These are phyloP conservation scores for Cerceris rybyensis DNA, from an alignment of 2,888 invertebrate species.

Conservation along the genomic window DNA sequence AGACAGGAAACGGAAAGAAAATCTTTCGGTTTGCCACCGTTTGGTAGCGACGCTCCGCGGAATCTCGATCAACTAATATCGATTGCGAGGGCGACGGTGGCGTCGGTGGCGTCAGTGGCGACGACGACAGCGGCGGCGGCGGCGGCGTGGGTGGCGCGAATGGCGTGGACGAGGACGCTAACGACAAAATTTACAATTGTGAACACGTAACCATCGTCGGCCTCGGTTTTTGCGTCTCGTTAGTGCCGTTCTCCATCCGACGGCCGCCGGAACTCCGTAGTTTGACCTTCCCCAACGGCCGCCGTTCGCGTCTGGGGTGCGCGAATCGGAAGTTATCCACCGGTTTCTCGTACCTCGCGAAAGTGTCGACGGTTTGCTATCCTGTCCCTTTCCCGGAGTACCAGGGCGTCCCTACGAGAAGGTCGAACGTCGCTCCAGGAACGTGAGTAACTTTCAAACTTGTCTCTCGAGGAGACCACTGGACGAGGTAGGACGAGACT, in stretches of 20 bases:
- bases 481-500: too few species aligned
- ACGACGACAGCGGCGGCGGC: constrained; percentile 34
- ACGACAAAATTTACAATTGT: too few species aligned
- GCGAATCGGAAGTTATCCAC: too few species aligned
- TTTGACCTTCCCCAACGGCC: too few species aligned
- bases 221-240: constrained; percentile 17
- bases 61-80: constrained; percentile 75
- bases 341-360: too few species aligned
- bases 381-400: too few species aligned
- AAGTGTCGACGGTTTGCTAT: too few species aligned
- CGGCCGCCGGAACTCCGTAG: constrained; percentile 27
- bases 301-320: too few species aligned
- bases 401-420: too few species aligned
- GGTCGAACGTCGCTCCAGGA: too few species aligned
- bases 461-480: too few species aligned
- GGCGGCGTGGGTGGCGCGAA: constrained; percentile 31
- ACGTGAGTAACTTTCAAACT: too few species aligned
- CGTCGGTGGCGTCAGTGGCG: constrained; percentile 20
- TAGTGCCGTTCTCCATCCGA: constrained; percentile 42
- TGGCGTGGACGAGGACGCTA: constrained; percentile 9
- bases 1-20: background rate
- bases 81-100: constrained; percentile 74
- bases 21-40: constrained; percentile 13
- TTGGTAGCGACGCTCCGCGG: constrained; percentile 72
- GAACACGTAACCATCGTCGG: background rate